These are phyloP conservation scores for Thunnus albacares DNA, from an alignment of 2,797 vertebrate species.

Conservation along the genomic window DNA sequence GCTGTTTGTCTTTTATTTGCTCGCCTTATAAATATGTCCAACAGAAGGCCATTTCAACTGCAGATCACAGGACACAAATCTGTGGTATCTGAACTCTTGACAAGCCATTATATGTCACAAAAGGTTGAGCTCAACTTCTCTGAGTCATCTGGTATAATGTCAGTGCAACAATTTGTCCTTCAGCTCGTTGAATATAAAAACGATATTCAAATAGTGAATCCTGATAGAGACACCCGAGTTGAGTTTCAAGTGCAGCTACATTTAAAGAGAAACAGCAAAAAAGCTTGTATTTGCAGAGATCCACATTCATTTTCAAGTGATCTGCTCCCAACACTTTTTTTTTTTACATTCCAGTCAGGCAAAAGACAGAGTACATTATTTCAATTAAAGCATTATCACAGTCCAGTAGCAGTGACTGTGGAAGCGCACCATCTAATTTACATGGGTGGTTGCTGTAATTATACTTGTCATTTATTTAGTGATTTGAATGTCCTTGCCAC, in stretches of 20 bases:
- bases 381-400: constrained; percentile 4
- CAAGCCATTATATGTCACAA: background rate
- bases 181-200: background rate
- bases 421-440: constrained; percentile 6
- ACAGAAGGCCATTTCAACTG: background rate
- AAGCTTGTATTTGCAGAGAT: background rate
- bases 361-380: constrained; percentile 3
- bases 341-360: background rate
- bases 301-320: background rate
- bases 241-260: background rate
- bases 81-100: background rate
- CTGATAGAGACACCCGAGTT: background rate
- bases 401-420: constrained; percentile 4
- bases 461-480: constrained; percentile 4
- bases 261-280: constrained; percentile 4
- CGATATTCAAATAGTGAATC: background rate
- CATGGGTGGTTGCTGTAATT: background rate
- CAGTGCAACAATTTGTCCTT: background rate
- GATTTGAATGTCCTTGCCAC: constrained; percentile 55
- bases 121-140: background rate
- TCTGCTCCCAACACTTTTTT: constrained; percentile 12
- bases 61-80: constrained; percentile 3
- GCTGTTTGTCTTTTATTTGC: constrained; percentile 9
- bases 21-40: constrained; percentile 16
- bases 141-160: background rate